A percentile compares a stretch with the other conserved stretches of the same genome.
Evolutionary conservation across 2,797 vertebrate species (phyloP).

Genomic region (Centroberyx gerrardi): DNA sequence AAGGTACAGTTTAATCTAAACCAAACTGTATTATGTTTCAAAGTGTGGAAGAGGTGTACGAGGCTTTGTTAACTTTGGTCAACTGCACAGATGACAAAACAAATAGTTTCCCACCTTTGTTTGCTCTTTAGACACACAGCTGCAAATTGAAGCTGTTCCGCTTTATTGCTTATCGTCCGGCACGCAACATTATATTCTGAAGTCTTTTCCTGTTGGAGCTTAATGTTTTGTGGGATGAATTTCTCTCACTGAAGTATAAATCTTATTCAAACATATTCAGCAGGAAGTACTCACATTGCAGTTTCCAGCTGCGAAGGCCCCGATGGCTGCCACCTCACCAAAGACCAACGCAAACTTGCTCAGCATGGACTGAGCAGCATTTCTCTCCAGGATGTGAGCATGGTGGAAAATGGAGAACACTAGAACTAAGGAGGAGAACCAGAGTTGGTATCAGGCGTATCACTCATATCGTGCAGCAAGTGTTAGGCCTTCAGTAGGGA

Average conservation of each 20-base stretch:
- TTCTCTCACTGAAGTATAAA: background rate
- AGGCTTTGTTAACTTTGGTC: background rate
- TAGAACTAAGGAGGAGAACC: constrained; percentile 74
- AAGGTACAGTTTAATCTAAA: too few relatives aligned
- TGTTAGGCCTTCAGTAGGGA: background rate
- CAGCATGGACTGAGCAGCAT: constrained; percentile 65
- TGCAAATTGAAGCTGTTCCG: constrained; percentile 19
- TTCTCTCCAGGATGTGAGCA: constrained; percentile 84
- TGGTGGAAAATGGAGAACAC: constrained; percentile 85
- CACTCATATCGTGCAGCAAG: background rate
- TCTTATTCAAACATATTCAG: background rate
- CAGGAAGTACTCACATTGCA: constrained; percentile 83
- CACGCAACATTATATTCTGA: background rate
- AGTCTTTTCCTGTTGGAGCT: background rate
- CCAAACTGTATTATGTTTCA: too few relatives aligned
- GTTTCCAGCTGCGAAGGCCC: constrained; percentile 85
- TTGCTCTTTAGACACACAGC: constrained; percentile 44
- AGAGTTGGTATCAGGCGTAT: background rate
- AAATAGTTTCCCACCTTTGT: constrained; percentile 50
- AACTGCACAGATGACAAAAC: constrained; percentile 19
- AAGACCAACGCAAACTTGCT: constrained; percentile 79
- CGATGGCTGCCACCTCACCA: constrained; percentile 76
- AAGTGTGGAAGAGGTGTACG: background rate
- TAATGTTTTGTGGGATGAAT: background rate
- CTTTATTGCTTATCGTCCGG: constrained; percentile 8